Evolutionary conservation across 2,888 invertebrate species (phyloP).

Genomic region (Tetranychus piercei): DNA sequence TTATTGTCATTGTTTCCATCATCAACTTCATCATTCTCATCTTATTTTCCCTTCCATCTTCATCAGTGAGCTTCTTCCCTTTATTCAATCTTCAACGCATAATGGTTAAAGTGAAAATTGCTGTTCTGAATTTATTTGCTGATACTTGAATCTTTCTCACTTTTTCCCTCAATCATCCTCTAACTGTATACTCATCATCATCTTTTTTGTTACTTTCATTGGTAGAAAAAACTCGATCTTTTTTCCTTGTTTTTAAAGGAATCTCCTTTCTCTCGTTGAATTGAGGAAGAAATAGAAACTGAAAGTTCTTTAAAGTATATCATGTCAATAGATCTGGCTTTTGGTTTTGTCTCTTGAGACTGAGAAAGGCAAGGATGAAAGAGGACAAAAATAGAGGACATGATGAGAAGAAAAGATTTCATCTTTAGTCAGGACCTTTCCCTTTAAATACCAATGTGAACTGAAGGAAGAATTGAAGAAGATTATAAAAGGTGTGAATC

Average conservation of each 20-base stretch:
- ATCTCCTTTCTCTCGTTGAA: neutral
- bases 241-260: neutral
- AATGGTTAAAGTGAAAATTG: conserved; percentile 1
- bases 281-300: neutral
- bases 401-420: neutral
- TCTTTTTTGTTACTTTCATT: neutral
- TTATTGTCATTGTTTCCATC: neutral
- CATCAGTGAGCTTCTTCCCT: neutral
- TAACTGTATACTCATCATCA: neutral
- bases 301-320: neutral
- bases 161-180: neutral
- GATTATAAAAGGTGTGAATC: neutral
- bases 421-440: neutral
- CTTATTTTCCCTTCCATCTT: neutral
- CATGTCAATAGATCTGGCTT: neutral
- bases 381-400: too few relatives aligned
- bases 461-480: neutral
- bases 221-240: neutral
- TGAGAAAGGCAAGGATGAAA: neutral
- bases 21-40: neutral
- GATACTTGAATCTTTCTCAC: neutral
- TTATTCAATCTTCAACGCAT: neutral
- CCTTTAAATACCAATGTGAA: neutral
- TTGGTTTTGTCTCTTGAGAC: neutral
- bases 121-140: neutral